Evolutionary conservation across 2,888 invertebrate genomes (phyloP), one percentile per base, ranked within the genome.

Genomic region (Leptopilina drosophilae): DNA sequence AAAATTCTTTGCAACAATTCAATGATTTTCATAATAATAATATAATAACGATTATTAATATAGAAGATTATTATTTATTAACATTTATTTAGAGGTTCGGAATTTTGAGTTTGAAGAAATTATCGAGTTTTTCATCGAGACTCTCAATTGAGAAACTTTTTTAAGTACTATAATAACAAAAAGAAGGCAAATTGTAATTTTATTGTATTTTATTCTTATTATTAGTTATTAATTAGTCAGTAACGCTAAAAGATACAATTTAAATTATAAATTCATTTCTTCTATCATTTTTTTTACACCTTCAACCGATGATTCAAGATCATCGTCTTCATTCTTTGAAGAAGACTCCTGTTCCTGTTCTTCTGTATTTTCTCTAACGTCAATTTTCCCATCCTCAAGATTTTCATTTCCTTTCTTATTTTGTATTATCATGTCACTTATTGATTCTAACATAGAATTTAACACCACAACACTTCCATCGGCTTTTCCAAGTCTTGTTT

Each of bases 401-500:
- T 6, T 14, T 12, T 46, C 69, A 59, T 26, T 64, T 73, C 53
- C 69, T 5, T 40, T 40, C n/a, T 76, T 62, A 20, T 15, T 62
- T 62, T 62, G 5, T 1, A 73, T n/a, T 33, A 73, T 73, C 33
- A 73, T 26, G 7, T 33, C 56, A 56, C 33, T 40, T 33, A 73
- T 33, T 33, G 73, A 56, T 53, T 20, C 2, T 26, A 53, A 3
- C 14, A 53, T 7, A 26, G 14, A n/a, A 56, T 56, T 73, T 8
- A 83, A 8, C 59, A 88, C 85, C 5, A 88, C 87, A 2, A 88
- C 83, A 75, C 88, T 89, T 12, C 86, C 84, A 66, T 87, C 84
- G 26, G 86, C 79, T 80, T 90, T 90, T 67, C 87, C 85, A 5
- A 89, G 85, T 80, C 88, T 86, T 5, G 87, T 86, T 49, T 85